Percentiles rank a stretch among this genome's conserved stretches.
Conservation (phyloP, 2,113 vertebrate species). For the Phrynocephalus versicolor region DNA sequence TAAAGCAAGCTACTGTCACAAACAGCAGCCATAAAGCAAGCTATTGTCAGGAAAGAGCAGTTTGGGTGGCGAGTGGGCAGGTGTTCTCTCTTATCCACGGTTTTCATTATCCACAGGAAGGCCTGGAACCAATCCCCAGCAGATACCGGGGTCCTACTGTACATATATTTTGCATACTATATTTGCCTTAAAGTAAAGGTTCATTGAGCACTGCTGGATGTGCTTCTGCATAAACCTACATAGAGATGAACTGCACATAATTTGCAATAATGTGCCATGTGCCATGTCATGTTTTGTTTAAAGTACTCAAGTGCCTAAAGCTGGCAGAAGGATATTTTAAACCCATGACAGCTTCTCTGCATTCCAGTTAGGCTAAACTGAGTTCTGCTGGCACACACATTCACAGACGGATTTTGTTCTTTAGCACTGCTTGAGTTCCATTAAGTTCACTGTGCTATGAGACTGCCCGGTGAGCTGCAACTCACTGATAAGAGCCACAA, state of each 20-base stretch:
- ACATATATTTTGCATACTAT: not conserved
- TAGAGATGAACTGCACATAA: not conserved
- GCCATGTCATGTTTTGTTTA: not conserved
- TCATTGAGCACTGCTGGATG: not conserved
- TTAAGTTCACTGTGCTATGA: slow-evolving; percentile 2
- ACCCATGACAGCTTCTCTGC: slow-evolving; percentile 22
- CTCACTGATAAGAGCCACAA: slow-evolving; percentile 31
- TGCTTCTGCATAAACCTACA: not conserved
- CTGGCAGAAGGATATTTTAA: not conserved
- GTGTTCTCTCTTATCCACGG: no score
- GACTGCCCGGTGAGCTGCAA: slow-evolving; percentile 10
- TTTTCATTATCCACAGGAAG: no score
- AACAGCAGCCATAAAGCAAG: no score
- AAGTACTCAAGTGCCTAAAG: not conserved
- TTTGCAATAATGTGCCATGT: not conserved
- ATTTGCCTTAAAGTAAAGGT: not conserved
- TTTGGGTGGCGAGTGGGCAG: no score
- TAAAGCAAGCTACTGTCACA: no score
- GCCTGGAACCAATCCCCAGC: no score
- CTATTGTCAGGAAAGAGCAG: no score
- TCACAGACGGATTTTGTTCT: slow-evolving; percentile 8
- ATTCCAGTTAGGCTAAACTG: not conserved
- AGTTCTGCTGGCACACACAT: not conserved
- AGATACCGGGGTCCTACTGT: no score
- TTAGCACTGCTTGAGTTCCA: slow-evolving; percentile 20